Evolutionary conservation across 2,888 invertebrate genomes (phyloP).

Genomic region (Thymelicus lineola): DNA sequence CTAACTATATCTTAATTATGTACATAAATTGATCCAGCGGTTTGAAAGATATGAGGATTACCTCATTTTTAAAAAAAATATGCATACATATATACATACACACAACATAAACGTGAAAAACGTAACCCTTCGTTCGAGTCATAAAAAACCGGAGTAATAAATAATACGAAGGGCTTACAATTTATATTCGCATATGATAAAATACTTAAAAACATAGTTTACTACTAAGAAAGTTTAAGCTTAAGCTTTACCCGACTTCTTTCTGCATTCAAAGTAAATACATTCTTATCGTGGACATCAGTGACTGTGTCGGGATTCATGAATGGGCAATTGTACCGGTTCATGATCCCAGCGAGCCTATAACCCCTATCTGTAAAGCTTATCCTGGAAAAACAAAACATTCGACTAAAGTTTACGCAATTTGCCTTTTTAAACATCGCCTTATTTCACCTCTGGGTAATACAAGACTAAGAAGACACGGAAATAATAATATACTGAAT

Average conservation of each 20-base stretch:
- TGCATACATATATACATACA: too few relatives aligned
- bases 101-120: too few relatives aligned
- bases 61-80: too few relatives aligned
- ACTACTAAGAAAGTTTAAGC: background rate
- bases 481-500: too few relatives aligned
- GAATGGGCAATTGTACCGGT: slow-evolving; percentile 63
- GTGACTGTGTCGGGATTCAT: slow-evolving; percentile 48
- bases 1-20: too few relatives aligned
- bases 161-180: too few relatives aligned
- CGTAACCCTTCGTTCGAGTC: too few relatives aligned
- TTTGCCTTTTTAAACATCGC: slow-evolving; percentile 8
- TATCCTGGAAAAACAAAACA: slow-evolving; percentile 7
- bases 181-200: too few relatives aligned
- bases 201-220: too few relatives aligned
- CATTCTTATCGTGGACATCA: slow-evolving; percentile 47
- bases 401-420: background rate
- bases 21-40: too few relatives aligned
- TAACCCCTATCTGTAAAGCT: slow-evolving; percentile 22
- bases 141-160: too few relatives aligned
- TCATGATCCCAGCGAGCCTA: slow-evolving; percentile 64
- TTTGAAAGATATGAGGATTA: too few relatives aligned
- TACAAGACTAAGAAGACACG: background rate
- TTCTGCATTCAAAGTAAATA: slow-evolving; percentile 13
- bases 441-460: slow-evolving; percentile 4
- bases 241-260: background rate